Base-by-base conservation (phyloP, 2,888 invertebrate species). In the Disparrhopalites patrizii region DNA sequence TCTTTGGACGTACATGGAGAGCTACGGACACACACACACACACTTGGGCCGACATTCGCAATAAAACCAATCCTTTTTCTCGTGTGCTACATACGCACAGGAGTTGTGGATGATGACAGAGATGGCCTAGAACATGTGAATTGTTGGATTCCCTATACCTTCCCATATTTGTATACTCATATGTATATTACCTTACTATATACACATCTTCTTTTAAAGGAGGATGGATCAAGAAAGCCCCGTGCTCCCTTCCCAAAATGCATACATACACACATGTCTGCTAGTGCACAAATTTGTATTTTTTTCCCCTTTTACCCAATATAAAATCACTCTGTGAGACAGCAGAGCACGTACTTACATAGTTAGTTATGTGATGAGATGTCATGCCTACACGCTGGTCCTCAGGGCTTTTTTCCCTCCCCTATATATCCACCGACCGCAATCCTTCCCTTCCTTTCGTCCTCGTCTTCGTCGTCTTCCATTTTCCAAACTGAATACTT, bases 61-160 rank as follows among this genome's bases (percentile, higher is more conserved):
- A n/a, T n/a, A n/a, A n/a, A n/a, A n/a, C n/a, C n/a, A n/a, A n/a
- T n/a, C n/a, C n/a, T n/a, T n/a, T n/a, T n/a, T n/a, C n/a, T 47
- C 10, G 30, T 47, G 54, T 27, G 57, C 40, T 57, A 28, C n/a
- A 60, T 50, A 50, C 60, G 31, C 60, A 60, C 47, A 60, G 43
- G 30, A 60, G 61, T 51, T 61, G 30, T 36, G 61, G 61, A 50
- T 50, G 60, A 47, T 47, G 58, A 61, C 31, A 60, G 60, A 61
- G 61, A 61, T 61, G 61, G 61, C 61, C 61, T 61, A 61, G 61
- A 61, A 61, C 61, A 61, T 61, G 61, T 61, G 61, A 61, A 61
- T 61, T 36, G 50, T 58, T 43, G 38, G 25, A 38, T 57, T 57
- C 40, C 27, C 27, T 28, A 23, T 23, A n/a, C n/a, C n/a, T n/a